Conservation (phyloP, 2,888 invertebrate species). For the Pteria penguin region DNA sequence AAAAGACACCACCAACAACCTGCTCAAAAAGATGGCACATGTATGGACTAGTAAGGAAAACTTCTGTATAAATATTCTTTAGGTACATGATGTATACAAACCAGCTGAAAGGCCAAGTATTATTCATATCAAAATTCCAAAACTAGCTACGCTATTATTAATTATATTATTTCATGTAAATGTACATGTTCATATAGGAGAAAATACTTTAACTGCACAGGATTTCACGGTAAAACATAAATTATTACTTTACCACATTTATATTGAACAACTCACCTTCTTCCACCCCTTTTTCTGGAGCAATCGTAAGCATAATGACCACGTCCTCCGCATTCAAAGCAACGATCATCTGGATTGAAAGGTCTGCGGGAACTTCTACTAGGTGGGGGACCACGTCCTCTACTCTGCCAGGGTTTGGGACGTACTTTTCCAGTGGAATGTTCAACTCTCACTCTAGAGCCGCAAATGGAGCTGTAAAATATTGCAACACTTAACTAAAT, state of each 20-base stretch:
- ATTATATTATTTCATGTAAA: not conserved
- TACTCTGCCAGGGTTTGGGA: constrained; percentile 75
- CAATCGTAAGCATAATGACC: constrained; percentile 97
- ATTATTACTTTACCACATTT: too few relatives aligned
- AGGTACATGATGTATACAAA: too few relatives aligned
- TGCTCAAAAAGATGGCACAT: too few relatives aligned
- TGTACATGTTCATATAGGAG: not conserved
- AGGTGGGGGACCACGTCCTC: constrained; percentile 57
- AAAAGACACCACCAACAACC: too few relatives aligned
- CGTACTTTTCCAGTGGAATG: constrained; percentile 90
- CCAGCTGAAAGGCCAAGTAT: too few relatives aligned
- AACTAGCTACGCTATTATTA: not conserved
- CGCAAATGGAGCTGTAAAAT: constrained; percentile 84
- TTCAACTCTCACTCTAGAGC: constrained; percentile 93
- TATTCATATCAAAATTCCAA: not conserved
- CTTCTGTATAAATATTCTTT: too few relatives aligned
- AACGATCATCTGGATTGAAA: constrained; percentile 93
- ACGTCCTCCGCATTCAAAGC: constrained; percentile 95
- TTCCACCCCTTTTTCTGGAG: constrained; percentile 57
- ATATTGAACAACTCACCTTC: too few relatives aligned
- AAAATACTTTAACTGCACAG: too few relatives aligned
- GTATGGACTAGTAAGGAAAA: too few relatives aligned
- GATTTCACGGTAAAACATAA: too few relatives aligned
- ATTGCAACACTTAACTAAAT: not conserved
- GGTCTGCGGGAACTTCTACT: constrained; percentile 81